phyloP scores from a whole-genome alignment of 2,113 vertebrate species.

The Gadus macrocephalus region DNA sequence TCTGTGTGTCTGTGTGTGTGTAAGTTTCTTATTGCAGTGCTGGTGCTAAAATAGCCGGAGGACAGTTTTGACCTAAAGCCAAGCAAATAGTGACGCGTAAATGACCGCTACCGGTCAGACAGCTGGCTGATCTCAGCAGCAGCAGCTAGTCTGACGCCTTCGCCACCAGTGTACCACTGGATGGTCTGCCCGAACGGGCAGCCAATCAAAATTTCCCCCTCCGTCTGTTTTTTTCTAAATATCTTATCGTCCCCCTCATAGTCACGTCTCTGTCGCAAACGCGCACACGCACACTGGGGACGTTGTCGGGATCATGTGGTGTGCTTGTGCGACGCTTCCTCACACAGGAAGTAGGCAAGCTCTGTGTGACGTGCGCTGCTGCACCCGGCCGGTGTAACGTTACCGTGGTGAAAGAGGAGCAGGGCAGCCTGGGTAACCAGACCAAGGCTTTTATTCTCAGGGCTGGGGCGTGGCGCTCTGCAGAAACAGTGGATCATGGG shows the following conservation, averaged over 20 bases:
- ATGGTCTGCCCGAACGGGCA: constrained; percentile 13
- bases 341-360: constrained; percentile 34
- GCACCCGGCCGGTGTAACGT: constrained; percentile 57
- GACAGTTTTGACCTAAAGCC: constrained; percentile 12
- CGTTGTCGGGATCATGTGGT: constrained; percentile 26
- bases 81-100: neutral
- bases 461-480: constrained; percentile 56
- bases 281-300: constrained; percentile 15
- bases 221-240: neutral
- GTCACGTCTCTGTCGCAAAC: neutral
- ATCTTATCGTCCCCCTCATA: neutral
- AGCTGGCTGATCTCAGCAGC: neutral
- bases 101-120: neutral
- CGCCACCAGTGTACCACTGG: neutral
- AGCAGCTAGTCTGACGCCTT: too few relatives aligned
- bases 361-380: constrained; percentile 30
- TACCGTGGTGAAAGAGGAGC: constrained; percentile 62
- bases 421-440: constrained; percentile 53
- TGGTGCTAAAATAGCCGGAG: constrained; percentile 1
- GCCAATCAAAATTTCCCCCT: constrained; percentile 15
- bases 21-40: neutral
- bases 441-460: constrained; percentile 60
- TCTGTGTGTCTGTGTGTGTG: neutral
- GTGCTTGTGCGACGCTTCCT: constrained; percentile 30
- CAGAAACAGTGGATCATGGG: constrained; percentile 60